Conservation (phyloP, 2,888 invertebrate genomes). For the Eupsilia transversa region DNA sequence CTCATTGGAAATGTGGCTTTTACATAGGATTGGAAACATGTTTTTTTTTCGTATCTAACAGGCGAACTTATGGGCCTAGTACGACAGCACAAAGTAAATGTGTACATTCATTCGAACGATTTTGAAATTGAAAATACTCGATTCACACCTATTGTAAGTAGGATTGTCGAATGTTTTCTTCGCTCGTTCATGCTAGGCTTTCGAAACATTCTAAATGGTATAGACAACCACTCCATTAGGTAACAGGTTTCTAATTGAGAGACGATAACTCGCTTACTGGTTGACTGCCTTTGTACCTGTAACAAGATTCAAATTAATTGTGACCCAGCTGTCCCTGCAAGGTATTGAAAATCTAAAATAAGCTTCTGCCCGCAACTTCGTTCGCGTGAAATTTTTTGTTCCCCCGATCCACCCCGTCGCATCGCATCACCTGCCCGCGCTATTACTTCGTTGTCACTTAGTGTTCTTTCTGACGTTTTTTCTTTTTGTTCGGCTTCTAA, state of each 20-base stretch:
- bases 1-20: neutral
- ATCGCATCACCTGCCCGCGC: no score
- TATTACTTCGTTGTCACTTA: no score
- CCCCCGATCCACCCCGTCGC: no score
- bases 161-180: neutral
- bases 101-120: neutral
- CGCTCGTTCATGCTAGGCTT: neutral
- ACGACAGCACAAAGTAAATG: neutral
- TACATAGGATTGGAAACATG: no score
- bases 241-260: constrained; percentile 14
- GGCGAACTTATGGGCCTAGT: neutral
- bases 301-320: constrained; percentile 25
- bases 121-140: neutral
- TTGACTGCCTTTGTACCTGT: neutral
- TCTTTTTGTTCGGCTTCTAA: no score
- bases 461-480: no score
- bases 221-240: neutral
- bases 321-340: constrained; percentile 1
- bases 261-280: constrained; percentile 20
- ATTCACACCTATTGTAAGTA: neutral
- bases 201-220: neutral
- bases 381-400: neutral
- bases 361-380: no score
- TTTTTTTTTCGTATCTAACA: neutral
- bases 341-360: neutral